phyloP scores from a whole-genome alignment of 2,888 invertebrate species.

The Hetaerina titia region DNA sequence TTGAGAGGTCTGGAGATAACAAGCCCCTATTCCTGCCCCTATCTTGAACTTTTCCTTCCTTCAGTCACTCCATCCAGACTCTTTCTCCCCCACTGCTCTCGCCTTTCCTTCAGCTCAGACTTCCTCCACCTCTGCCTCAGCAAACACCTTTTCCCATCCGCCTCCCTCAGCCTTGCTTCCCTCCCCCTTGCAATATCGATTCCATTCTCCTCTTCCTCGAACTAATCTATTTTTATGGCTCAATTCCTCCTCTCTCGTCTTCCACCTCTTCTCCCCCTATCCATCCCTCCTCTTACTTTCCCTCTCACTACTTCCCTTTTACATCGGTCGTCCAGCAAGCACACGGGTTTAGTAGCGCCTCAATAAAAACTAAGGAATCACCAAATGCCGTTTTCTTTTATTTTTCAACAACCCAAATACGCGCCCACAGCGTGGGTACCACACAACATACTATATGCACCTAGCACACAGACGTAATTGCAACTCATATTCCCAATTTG shows the following conservation, averaged over 20 bases:
- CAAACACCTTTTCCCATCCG: neutral
- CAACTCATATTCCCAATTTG: too few relatives aligned
- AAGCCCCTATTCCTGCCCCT: neutral
- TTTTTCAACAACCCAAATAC: neutral
- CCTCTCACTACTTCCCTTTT: neutral
- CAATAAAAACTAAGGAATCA: slow-evolving; percentile 2
- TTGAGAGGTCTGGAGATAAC: neutral
- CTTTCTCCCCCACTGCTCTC: neutral
- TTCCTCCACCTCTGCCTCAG: neutral
- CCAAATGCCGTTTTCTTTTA: neutral
- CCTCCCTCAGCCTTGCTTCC: neutral
- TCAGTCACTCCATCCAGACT: neutral
- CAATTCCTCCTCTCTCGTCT: slow-evolving; percentile 13
- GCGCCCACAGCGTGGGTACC: neutral
- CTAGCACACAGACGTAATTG: too few relatives aligned
- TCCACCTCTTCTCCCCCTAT: neutral
- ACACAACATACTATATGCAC: neutral
- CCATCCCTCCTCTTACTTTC: neutral
- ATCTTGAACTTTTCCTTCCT: neutral
- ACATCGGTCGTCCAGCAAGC: neutral
- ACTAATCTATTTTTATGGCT: slow-evolving; percentile 60
- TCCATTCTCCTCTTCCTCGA: neutral
- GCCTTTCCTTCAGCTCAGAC: neutral
- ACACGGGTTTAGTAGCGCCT: neutral
- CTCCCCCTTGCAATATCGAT: slow-evolving; percentile 29